phyloP scores from a whole-genome alignment of 2,888 invertebrate species.

The Anthophora plumipes region DNA sequence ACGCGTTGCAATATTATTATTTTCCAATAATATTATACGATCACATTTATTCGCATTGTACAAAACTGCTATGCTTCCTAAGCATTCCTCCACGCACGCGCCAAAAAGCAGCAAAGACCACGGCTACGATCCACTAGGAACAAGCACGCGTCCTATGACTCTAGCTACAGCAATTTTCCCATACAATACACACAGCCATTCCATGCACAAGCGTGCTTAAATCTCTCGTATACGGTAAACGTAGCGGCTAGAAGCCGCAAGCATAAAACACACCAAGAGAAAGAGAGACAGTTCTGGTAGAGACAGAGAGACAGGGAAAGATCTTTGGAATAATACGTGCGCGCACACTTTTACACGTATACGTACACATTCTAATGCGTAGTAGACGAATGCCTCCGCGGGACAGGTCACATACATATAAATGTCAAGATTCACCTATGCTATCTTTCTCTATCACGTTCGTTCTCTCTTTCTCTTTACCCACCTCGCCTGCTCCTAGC shows the following conservation, averaged over 20 bases:
- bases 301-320: neutral
- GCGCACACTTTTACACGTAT: conserved; percentile 10
- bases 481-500: neutral
- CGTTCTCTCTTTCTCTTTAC: neutral
- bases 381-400: conserved; percentile 60
- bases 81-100: neutral
- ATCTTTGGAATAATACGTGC: conserved; percentile 49
- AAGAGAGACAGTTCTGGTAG: neutral
- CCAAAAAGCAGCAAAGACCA: neutral
- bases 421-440: conserved; percentile 63
- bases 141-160: conserved; percentile 39
- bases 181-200: conserved; percentile 28
- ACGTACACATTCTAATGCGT: conserved; percentile 44
- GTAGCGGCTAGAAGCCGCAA: conserved; percentile 44
- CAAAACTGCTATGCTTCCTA: neutral
- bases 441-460: conserved; percentile 30
- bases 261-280: conserved; percentile 46
- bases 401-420: conserved; percentile 63
- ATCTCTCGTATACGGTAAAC: conserved; percentile 46
- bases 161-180: conserved; percentile 52
- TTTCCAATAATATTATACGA: too few relatives aligned
- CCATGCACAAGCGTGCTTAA: conserved; percentile 22
- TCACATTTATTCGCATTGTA: neutral
- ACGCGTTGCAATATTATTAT: neutral
- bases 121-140: conserved; percentile 19